A percentile compares a stretch with the other conserved stretches of the same genome.
phyloP scores from a whole-genome alignment of 2,797 vertebrate species.

The Sebastes aleutianus region DNA sequence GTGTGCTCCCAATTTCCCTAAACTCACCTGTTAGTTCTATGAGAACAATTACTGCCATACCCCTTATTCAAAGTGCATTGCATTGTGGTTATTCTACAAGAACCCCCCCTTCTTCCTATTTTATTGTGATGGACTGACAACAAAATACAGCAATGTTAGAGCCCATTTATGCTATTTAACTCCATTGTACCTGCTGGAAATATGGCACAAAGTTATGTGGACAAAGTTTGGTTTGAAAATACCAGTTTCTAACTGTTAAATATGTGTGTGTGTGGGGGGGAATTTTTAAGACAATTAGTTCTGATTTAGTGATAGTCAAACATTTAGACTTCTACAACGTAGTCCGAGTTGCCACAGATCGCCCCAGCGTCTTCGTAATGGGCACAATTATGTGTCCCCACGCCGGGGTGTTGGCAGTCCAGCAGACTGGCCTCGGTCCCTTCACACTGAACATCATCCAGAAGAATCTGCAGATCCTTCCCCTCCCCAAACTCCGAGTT shows the following conservation, averaged over 20 bases:
- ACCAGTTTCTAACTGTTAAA: not conserved
- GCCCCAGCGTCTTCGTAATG: conserved; percentile 93
- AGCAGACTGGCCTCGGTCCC: conserved; percentile 87
- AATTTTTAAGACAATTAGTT: not conserved
- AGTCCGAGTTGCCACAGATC: conserved; percentile 80
- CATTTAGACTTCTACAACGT: conserved; percentile 28
- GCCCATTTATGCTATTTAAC: not conserved
- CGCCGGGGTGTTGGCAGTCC: conserved; percentile 83
- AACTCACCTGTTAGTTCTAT: not conserved
- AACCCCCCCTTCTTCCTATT: not conserved
- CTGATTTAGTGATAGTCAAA: not conserved
- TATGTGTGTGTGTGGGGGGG: not conserved
- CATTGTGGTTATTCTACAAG: not conserved
- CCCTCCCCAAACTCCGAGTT: conserved; percentile 91
- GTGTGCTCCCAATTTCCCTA: not conserved
- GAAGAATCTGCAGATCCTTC: conserved; percentile 81
- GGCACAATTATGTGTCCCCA: conserved; percentile 88
- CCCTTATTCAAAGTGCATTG: not conserved
- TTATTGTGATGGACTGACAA: not conserved
- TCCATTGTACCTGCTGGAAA: not conserved
- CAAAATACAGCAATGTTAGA: not conserved
- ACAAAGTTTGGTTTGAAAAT: not conserved
- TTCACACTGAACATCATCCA: conserved; percentile 89
- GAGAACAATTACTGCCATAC: not conserved
- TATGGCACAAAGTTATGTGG: too few relatives aligned